A percentile compares a stretch with the other conserved stretches of the same genome.
Conservation (phyloP, 2,888 invertebrate genomes). For the Acronicta alni region DNA sequence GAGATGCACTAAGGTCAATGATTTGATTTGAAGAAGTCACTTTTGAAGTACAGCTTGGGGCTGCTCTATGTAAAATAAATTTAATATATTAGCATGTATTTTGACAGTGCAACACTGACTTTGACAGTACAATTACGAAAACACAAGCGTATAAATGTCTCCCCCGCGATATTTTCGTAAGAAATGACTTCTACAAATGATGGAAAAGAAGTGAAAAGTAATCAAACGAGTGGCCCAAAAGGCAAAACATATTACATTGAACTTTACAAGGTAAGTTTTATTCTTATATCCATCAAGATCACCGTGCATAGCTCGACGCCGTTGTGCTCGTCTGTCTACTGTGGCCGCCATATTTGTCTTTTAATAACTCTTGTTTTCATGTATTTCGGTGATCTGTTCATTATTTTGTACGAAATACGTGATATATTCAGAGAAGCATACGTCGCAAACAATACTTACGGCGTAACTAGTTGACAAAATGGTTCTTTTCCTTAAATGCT, state of each 20-base stretch:
- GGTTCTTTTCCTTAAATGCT: constrained; percentile 17
- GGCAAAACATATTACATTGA: constrained; percentile 87
- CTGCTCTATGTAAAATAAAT: constrained; percentile 7
- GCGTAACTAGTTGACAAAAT: constrained; percentile 7
- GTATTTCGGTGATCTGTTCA: constrained; percentile 63
- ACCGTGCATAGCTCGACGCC: constrained; percentile 75
- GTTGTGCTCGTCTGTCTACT: constrained; percentile 80
- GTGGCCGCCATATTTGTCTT: constrained; percentile 88
- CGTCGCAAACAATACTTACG: constrained; percentile 4
- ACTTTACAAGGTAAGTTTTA: constrained; percentile 85
- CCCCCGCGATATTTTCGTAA: constrained; percentile 89
- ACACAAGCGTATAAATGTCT: constrained; percentile 90
- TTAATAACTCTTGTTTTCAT: constrained; percentile 83
- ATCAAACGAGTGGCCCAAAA: constrained; percentile 82
- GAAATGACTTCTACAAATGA: constrained; percentile 90
- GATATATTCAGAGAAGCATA: constrained; percentile 8
- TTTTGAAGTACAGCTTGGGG: constrained; percentile 1
- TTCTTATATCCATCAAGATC: constrained; percentile 65
- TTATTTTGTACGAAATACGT: constrained; percentile 40
- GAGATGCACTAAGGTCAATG: too few species aligned
- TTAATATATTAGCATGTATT: constrained; percentile 29
- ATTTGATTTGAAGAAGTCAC: too few species aligned
- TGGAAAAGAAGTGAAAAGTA: constrained; percentile 88
- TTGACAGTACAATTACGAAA: constrained; percentile 88
- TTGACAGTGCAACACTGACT: constrained; percentile 71